These are phyloP conservation scores for Maniola hyperantus DNA, from an alignment of 2,888 invertebrate genomes.

Conservation along the genomic window DNA sequence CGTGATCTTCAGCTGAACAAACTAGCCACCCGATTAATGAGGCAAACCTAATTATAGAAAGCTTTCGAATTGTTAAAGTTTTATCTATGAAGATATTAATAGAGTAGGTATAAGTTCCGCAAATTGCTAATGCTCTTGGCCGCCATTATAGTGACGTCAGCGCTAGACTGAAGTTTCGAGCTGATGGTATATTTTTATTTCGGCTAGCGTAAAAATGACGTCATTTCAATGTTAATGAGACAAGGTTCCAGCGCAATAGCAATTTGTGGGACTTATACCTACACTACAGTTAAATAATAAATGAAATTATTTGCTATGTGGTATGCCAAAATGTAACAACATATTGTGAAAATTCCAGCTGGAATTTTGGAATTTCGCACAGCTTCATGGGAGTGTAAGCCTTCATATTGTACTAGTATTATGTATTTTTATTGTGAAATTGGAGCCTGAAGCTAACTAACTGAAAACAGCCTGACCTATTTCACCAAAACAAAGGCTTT, in stretches of 20 bases:
- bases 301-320: background rate
- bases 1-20: too few relatives aligned
- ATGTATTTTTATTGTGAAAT: background rate
- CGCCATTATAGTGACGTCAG: too few relatives aligned
- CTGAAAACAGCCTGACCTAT: background rate
- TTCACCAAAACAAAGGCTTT: background rate
- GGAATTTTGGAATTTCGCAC: background rate
- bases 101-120: too few relatives aligned
- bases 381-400: background rate
- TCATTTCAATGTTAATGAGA: too few relatives aligned
- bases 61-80: background rate
- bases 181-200: too few relatives aligned
- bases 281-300: background rate
- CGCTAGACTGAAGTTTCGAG: too few relatives aligned
- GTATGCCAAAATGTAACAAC: background rate
- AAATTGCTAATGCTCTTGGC: too few relatives aligned
- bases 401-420: background rate
- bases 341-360: background rate
- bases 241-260: too few relatives aligned
- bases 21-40: background rate
- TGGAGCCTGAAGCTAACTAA: background rate
- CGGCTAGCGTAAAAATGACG: too few relatives aligned
- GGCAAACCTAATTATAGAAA: background rate
- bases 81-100: background rate
- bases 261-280: too few relatives aligned